Conservation (phyloP, 2,888 invertebrate species). For the Volucella bombylans region DNA sequence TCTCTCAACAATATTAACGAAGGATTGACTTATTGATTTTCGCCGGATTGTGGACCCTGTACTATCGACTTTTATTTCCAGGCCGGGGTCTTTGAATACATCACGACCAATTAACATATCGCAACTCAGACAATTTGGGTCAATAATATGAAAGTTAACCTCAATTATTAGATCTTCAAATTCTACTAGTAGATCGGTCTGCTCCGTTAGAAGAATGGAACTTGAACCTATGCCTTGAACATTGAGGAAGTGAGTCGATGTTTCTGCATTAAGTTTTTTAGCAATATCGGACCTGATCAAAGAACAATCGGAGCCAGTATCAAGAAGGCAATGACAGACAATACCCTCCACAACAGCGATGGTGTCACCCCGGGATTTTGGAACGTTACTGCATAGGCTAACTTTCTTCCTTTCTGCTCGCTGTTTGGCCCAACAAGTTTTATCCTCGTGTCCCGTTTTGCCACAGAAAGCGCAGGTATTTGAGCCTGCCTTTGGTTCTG, state of each 20-base stretch:
- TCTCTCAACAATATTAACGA: conserved; percentile 14
- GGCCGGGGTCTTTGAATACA: conserved; percentile 20
- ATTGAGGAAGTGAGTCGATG: background rate
- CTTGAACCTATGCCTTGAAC: conserved; percentile 16
- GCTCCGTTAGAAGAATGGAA: conserved; percentile 30
- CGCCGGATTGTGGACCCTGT: conserved; percentile 23
- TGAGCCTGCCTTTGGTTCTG: background rate
- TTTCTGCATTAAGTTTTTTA: background rate
- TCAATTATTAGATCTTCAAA: conserved; percentile 37
- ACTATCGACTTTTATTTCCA: conserved; percentile 17
- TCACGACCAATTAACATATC: conserved; percentile 33
- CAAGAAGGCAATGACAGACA: conserved; percentile 13
- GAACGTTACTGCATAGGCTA: conserved; percentile 7
- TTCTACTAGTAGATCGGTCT: conserved; percentile 31
- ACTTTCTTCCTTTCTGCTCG: conserved; percentile 22
- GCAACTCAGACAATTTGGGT: conserved; percentile 9
- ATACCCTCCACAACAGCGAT: conserved; percentile 1
- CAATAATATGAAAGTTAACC: conserved; percentile 23
- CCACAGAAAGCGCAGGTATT: conserved; percentile 24
- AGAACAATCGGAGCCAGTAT: conserved; percentile 28
- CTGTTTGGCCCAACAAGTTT: conserved; percentile 24
- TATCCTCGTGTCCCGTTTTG: conserved; percentile 22
- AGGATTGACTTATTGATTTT: background rate
- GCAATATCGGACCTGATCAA: conserved; percentile 9
- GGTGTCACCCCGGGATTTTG: background rate